Evolutionary conservation across 2,888 invertebrate genomes (phyloP).

Genomic region (Amblyteles armatorius): DNA sequence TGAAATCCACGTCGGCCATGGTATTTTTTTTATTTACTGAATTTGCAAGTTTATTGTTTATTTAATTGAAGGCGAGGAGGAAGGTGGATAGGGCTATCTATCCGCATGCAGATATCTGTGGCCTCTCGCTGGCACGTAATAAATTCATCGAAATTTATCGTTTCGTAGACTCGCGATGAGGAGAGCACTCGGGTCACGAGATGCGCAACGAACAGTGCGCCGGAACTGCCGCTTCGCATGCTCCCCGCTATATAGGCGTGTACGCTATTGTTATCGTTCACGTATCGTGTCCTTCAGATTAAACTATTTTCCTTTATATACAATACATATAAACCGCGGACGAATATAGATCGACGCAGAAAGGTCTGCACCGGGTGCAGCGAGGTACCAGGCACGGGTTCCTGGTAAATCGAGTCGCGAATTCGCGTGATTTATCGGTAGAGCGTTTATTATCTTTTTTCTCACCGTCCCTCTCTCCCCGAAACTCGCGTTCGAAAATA

Average conservation of each 20-base stretch:
- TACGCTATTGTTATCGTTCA: slow-evolving; percentile 2
- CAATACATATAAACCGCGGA: neutral
- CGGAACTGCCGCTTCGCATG: slow-evolving; percentile 14
- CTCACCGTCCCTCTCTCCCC: neutral
- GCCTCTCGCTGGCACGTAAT: slow-evolving; percentile 60
- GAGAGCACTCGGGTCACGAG: slow-evolving; percentile 60
- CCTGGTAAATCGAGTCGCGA: slow-evolving; percentile 39
- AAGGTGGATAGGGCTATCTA: neutral
- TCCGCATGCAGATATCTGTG: slow-evolving; percentile 59
- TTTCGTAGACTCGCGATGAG: slow-evolving; percentile 60
- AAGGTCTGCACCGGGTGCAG: slow-evolving; percentile 45
- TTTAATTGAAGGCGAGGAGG: neutral
- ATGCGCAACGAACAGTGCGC: slow-evolving; percentile 7
- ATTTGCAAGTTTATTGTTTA: neutral
- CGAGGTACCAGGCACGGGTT: slow-evolving; percentile 55
- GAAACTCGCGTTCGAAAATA: neutral
- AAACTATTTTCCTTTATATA: slow-evolving; percentile 11
- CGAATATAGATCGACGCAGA: slow-evolving; percentile 11
- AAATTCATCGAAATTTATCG: slow-evolving; percentile 70
- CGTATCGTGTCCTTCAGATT: slow-evolving; percentile 20
- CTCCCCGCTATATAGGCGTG: slow-evolving; percentile 1
- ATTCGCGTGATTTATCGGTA: slow-evolving; percentile 48
- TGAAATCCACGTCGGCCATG: neutral
- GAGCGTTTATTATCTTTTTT: slow-evolving; percentile 15
- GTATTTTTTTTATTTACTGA: neutral